A percentile compares a stretch with the other conserved stretches of the same genome.
phyloP scores from a whole-genome alignment of 2,797 vertebrate species.

The Sebastes ruberrimus region DNA sequence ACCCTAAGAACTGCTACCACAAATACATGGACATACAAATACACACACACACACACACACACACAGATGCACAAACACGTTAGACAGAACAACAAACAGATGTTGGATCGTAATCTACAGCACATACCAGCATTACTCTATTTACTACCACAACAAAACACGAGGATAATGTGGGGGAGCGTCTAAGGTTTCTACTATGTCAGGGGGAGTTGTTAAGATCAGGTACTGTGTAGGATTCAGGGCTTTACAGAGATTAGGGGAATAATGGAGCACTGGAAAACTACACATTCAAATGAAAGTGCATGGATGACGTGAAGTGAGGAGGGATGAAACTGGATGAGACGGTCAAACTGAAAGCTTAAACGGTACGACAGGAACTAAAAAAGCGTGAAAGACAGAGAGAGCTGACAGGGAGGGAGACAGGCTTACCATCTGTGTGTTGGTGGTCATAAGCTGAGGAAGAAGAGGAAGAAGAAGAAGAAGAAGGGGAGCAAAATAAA shows the following conservation, averaged over 20 bases:
- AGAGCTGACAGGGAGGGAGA: slow-evolving; percentile 84
- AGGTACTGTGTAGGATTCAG: slow-evolving; percentile 62
- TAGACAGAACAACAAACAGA: slow-evolving; percentile 65
- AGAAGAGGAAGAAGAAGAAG: slow-evolving; percentile 37
- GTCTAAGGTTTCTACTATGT: slow-evolving; percentile 64
- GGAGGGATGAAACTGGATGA: slow-evolving; percentile 61
- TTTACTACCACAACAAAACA: slow-evolving; percentile 57
- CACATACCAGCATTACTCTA: slow-evolving; percentile 38
- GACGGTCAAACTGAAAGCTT: slow-evolving; percentile 73
- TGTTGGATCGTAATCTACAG: slow-evolving; percentile 57
- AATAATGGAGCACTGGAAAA: slow-evolving; percentile 56
- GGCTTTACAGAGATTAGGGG: slow-evolving; percentile 65
- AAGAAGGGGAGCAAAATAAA: slow-evolving; percentile 82
- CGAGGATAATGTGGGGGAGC: slow-evolving; percentile 64
- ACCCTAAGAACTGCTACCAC: slow-evolving; percentile 4
- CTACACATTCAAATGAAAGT: slow-evolving; percentile 71
- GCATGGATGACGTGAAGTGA: slow-evolving; percentile 59
- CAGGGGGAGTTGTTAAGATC: slow-evolving; percentile 62
- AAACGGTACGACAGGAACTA: slow-evolving; percentile 67
- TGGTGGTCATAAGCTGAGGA: slow-evolving; percentile 96
- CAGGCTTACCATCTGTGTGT: slow-evolving; percentile 95
- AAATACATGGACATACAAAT: slow-evolving; percentile 32
- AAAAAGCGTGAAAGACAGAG: slow-evolving; percentile 76
- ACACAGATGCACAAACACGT: slow-evolving; percentile 60
- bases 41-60: slow-evolving; percentile 38